A percentile compares a stretch with the other conserved stretches of the same genome.
These are phyloP conservation scores for Cotesia congregata DNA, from an alignment of 2,888 invertebrate genomes.

Conservation along the genomic window DNA sequence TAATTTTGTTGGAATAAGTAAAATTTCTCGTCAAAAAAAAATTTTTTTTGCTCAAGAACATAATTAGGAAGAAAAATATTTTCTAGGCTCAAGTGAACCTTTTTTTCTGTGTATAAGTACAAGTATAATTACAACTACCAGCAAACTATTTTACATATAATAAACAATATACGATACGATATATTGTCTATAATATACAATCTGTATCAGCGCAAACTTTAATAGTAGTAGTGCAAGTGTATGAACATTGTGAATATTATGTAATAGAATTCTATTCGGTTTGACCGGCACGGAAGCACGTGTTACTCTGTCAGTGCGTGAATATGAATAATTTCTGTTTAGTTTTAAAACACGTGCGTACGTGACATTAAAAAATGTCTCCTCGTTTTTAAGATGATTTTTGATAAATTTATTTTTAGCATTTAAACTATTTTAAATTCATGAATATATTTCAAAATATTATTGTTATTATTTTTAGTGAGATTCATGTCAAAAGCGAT, in stretches of 20 bases:
- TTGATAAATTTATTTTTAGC: neutral
- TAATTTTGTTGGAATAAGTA: no score
- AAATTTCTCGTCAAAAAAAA: no score
- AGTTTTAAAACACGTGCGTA: conserved; percentile 12
- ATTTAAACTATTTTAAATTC: neutral
- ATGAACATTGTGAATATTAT: conserved; percentile 8
- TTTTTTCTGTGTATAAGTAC: no score
- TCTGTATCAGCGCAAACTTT: neutral
- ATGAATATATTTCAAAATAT: no score
- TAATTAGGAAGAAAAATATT: no score
- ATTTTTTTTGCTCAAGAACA: no score
- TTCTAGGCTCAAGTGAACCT: no score
- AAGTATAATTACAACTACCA: no score
- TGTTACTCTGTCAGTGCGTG: conserved; percentile 2
- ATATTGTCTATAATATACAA: no score
- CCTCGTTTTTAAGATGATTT: neutral
- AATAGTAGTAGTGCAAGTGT: neutral
- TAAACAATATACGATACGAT: no score
- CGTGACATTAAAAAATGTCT: neutral
- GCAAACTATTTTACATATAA: no score
- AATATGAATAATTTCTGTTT: neutral
- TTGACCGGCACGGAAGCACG: conserved; percentile 7
- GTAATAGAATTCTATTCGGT: conserved; percentile 3
- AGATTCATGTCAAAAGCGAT: neutral
- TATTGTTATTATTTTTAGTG: no score